Evolutionary conservation across 2,888 invertebrate genomes (phyloP).

Genomic region (Pocota personata): DNA sequence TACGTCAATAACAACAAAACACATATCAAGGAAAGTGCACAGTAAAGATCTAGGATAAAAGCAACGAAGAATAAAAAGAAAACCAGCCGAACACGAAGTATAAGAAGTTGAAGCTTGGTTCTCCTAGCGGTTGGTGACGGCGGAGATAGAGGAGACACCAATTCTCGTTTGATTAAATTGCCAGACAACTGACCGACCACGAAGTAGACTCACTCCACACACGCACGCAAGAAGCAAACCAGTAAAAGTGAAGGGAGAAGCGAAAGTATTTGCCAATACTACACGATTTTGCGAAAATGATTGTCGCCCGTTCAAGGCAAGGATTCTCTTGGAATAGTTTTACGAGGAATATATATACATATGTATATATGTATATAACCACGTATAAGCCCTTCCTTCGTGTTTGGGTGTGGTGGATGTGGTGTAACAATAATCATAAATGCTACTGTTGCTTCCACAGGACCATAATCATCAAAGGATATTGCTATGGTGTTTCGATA

Average conservation of each 20-base stretch:
- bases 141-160: conserved; percentile 33
- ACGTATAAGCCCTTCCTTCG: conserved; percentile 26
- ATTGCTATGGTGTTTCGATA: conserved; percentile 82
- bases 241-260: conserved; percentile 57
- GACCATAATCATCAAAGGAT: conserved; percentile 82
- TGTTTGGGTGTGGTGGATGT: conserved; percentile 58
- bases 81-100: conserved; percentile 7
- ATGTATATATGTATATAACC: background rate
- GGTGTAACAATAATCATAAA: conserved; percentile 79
- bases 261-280: conserved; percentile 51
- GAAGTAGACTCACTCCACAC: background rate
- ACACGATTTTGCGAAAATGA: conserved; percentile 61
- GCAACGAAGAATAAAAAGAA: conserved; percentile 20
- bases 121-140: background rate
- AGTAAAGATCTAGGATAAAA: conserved; percentile 42
- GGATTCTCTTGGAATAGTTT: conserved; percentile 61
- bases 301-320: conserved; percentile 62
- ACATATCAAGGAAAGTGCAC: conserved; percentile 50
- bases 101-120: background rate
- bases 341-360: conserved; percentile 51
- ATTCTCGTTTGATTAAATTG: conserved; percentile 66
- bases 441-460: conserved; percentile 77
- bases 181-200: conserved; percentile 43
- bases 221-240: conserved; percentile 28
- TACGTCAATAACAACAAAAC: conserved; percentile 40